phyloP scores from a whole-genome alignment of 2,113 vertebrate species.

The Melanotaenia duboulayi region DNA sequence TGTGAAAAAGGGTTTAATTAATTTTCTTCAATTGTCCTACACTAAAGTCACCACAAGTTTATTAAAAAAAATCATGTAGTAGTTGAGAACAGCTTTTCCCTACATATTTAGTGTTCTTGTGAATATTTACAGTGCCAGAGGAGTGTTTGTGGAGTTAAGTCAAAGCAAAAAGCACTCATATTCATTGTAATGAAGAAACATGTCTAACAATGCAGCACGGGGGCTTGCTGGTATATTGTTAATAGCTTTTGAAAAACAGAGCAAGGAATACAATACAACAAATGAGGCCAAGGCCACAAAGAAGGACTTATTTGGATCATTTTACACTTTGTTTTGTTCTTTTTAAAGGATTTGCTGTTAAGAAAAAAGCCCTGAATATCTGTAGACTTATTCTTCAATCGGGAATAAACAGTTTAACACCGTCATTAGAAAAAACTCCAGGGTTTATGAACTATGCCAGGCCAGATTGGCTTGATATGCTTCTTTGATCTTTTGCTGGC shows the following conservation, averaged over 20 bases:
- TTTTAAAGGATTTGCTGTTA: neutral
- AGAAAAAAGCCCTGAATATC: neutral
- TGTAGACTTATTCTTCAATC: neutral
- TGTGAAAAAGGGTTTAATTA: too few species aligned
- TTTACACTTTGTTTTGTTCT: neutral
- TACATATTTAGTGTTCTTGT: neutral
- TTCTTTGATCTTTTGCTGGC: constrained; percentile 30
- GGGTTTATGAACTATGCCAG: neutral
- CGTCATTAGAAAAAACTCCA: neutral
- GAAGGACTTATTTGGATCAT: neutral
- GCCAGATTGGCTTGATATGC: constrained; percentile 7
- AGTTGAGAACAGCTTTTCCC: neutral
- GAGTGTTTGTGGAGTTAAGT: neutral
- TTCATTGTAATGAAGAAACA: neutral
- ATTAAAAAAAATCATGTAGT: neutral
- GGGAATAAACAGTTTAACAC: neutral
- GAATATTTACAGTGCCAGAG: neutral
- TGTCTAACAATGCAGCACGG: neutral
- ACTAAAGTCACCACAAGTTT: too few species aligned
- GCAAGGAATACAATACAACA: neutral
- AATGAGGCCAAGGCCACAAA: neutral
- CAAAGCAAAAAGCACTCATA: neutral
- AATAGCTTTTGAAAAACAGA: neutral
- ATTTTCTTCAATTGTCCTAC: too few species aligned
- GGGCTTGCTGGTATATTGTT: neutral